phyloP scores from a whole-genome alignment of 2,113 vertebrate species.

The Vombatus ursinus region DNA sequence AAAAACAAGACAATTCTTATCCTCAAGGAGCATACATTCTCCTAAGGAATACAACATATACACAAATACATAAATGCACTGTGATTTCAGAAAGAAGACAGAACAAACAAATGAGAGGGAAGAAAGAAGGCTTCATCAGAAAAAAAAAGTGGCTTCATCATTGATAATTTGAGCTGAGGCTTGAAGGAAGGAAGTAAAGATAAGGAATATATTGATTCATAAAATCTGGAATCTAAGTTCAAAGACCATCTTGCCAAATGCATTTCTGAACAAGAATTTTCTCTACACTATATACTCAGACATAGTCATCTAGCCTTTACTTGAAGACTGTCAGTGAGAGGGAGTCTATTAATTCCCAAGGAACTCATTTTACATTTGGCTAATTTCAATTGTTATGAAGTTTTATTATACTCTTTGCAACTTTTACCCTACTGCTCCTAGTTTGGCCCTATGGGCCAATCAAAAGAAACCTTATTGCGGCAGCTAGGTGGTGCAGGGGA shows the following conservation, averaged over 20 bases:
- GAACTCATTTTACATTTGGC: neutral
- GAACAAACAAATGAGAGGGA: neutral
- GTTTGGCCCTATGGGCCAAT: too few species aligned
- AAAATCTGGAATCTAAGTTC: too few species aligned
- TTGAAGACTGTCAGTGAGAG: neutral
- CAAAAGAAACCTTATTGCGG: too few species aligned
- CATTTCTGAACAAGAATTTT: neutral
- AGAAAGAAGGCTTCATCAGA: too few species aligned
- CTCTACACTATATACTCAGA: neutral
- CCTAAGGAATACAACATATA: neutral
- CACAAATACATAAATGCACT: neutral
- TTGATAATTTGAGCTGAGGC: too few species aligned
- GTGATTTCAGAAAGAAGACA: neutral
- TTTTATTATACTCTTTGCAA: neutral
- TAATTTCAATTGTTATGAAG: neutral
- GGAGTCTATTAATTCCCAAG: neutral
- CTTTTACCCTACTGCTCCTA: neutral
- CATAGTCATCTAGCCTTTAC: neutral
- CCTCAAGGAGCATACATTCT: neutral
- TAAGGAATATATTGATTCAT: too few species aligned
- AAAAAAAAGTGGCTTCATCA: too few species aligned
- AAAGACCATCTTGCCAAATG: neutral
- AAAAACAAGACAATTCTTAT: neutral
- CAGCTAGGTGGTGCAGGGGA: too few species aligned
- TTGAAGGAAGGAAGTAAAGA: too few species aligned